A percentile compares a stretch with the other conserved stretches of the same genome.
phyloP scores from a whole-genome alignment of 2,113 vertebrate species.

The Neolamprologus brichardi region DNA sequence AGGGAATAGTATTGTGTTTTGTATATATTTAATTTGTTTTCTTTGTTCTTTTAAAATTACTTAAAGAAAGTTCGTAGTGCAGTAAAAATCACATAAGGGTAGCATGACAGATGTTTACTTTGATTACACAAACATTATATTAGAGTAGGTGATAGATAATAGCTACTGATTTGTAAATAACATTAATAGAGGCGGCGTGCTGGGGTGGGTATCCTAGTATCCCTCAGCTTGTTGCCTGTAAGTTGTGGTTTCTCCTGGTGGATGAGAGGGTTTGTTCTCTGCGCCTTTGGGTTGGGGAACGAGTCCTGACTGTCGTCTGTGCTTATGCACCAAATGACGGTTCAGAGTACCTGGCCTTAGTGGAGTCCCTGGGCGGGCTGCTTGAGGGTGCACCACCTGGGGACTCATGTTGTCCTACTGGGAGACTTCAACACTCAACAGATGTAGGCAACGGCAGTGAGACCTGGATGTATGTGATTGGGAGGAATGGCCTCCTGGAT shows the following conservation, averaged over 20 bases:
- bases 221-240: not conserved
- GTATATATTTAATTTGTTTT: not conserved
- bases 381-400: not conserved
- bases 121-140: not conserved
- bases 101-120: not conserved
- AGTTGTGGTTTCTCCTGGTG: not conserved
- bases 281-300: accelerated
- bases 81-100: not conserved
- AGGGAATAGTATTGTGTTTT: not conserved
- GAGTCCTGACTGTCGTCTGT: not conserved
- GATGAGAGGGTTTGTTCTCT: not conserved
- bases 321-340: not conserved
- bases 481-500: not conserved
- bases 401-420: not conserved
- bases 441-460: not conserved
- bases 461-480: not conserved
- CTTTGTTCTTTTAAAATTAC: not conserved
- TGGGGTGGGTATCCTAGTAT: not conserved
- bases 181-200: not conserved
- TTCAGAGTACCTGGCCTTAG: not conserved
- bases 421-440: not conserved
- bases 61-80: not conserved
- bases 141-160: not conserved
- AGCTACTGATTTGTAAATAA: not conserved
- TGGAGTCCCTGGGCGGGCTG: not conserved